A percentile compares a stretch with the other conserved stretches of the same genome.
phyloP scores from a whole-genome alignment of 2,113 vertebrate genomes.

The Calyptomena viridis region DNA sequence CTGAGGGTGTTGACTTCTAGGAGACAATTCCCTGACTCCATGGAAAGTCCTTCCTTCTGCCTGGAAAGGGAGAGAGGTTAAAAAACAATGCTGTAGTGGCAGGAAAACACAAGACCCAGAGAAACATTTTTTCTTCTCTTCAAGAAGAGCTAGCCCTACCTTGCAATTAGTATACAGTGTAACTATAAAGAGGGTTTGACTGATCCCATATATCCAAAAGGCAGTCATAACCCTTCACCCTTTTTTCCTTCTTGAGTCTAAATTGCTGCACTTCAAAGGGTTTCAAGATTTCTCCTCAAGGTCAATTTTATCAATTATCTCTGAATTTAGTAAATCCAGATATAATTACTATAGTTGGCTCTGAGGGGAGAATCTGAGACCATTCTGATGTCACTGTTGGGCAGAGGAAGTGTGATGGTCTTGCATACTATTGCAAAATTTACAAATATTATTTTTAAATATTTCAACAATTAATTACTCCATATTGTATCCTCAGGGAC shows the following conservation, averaged over 20 bases:
- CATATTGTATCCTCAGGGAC: not conserved
- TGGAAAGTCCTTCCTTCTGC: not conserved
- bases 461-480: not conserved
- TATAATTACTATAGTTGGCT: not conserved
- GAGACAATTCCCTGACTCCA: not conserved
- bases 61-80: not conserved
- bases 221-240: not conserved
- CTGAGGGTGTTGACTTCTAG: not conserved
- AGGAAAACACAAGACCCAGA: not conserved
- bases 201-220: not conserved
- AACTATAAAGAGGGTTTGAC: not conserved
- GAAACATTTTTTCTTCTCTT: not conserved
- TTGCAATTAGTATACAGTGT: not conserved
- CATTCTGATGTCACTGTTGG: not conserved
- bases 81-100: not conserved
- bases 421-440: not conserved
- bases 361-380: not conserved
- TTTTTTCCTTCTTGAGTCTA: not conserved
- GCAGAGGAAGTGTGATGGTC: not conserved
- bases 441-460: not conserved
- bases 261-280: not conserved
- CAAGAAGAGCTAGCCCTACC: accelerated
- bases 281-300: not conserved
- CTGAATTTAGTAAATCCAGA: not conserved
- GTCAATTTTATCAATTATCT: not conserved